A percentile compares a stretch with the other conserved stretches of the same genome.
phyloP scores from a whole-genome alignment of 1,140 invertebrate genomes.

The Meloidogyne hapla region DNA sequence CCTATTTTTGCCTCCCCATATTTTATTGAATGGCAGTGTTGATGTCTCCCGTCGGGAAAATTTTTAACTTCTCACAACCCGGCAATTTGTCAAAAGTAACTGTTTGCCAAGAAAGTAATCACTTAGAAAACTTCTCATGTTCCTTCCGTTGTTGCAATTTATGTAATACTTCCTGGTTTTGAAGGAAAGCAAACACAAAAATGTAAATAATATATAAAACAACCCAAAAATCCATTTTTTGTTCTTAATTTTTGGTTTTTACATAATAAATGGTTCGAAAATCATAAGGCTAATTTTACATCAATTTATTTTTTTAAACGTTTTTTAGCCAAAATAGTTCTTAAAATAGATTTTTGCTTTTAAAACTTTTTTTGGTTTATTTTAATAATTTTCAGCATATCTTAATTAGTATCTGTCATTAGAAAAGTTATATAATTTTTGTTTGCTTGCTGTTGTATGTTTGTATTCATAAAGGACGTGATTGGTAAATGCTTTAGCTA shows the following conservation, averaged over 20 bases:
- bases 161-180: background rate
- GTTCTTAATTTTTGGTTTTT: no score
- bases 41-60: background rate
- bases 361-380: no score
- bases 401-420: background rate
- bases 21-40: background rate
- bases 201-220: no score
- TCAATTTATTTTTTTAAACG: no score
- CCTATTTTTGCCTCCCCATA: background rate
- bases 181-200: no score
- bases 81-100: background rate
- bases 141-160: background rate
- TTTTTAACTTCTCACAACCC: background rate
- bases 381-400: constrained; percentile 4
- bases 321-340: no score
- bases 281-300: no score
- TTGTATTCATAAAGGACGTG: constrained; percentile 38
- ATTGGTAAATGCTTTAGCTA: constrained; percentile 23
- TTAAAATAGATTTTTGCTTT: background rate
- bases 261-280: no score
- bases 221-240: no score
- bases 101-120: background rate
- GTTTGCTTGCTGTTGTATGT: constrained; percentile 19
- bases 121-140: background rate
- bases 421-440: background rate